Evolutionary conservation across 1,140 invertebrate species (phyloP), one percentile per base, ranked within the genome.

Genomic region (Steinernema feltiae): DNA sequence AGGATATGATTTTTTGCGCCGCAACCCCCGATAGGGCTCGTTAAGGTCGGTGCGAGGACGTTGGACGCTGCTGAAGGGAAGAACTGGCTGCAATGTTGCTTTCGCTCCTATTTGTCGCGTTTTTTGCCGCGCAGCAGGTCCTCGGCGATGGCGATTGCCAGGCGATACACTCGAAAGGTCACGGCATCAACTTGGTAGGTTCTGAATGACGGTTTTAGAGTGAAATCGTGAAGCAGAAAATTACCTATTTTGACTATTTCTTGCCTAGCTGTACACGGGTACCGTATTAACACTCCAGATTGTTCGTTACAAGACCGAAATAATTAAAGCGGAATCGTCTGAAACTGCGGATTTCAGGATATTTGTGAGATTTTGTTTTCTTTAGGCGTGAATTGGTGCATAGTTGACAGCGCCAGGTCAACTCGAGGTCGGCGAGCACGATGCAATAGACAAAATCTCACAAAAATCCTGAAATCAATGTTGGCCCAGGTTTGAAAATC

Each of bases 1-100:
- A 27, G 53, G 53, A 63, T 63, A 63, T 63, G 53, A 63, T 63
- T 63, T 63, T 63, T 63, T 63, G 53, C 53, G 53, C 24, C n/a
- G n/a, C n/a, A n/a, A n/a, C n/a, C n/a, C n/a, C n/a, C 24, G 53
- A 63, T 63, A 63, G 53, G 53, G 53, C 53, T 63, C 53, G 53
- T 63, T 63, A 63, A 63, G 53, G 53, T 63, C 53, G 12, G 12
- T 27, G 12, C 53, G 53, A 63, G 24, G 53, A 27, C 53, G 53
- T 27, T 63, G 53, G 53, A 27, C 15, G 15, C 2, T 63, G 7
- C 7, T 63, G 15, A 7, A 63, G 53, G 18, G 18, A 41, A 7
- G 35, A 7, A 41, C 7, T 41, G 35, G 35, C 7, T 7, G 18
- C 7, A 41, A 63, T 63, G 53, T 27, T 15, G 15, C 53, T 63